phyloP scores from a whole-genome alignment of 2,113 vertebrate genomes.

The Ictidomys tridecemlineatus region DNA sequence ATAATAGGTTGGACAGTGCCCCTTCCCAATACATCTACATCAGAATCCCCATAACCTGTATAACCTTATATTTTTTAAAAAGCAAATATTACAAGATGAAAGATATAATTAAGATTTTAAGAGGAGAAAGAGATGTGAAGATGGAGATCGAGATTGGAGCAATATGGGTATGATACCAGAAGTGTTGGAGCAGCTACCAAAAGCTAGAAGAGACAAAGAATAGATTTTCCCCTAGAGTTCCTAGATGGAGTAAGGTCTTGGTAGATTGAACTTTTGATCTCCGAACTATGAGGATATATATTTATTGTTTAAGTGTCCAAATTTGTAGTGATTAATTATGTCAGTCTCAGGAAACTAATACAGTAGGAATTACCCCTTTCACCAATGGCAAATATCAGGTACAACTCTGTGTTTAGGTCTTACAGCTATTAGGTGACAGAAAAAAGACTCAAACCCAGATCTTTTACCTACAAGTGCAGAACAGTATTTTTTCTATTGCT shows the following conservation, averaged over 20 bases:
- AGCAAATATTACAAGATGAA: background rate
- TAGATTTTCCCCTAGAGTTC: background rate
- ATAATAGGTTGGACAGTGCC: background rate
- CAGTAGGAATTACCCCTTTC: background rate
- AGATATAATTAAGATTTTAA: background rate
- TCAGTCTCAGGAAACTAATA: background rate
- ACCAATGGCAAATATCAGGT: background rate
- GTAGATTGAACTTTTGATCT: background rate
- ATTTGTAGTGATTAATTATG: background rate
- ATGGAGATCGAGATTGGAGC: background rate
- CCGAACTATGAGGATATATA: background rate
- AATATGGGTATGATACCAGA: background rate
- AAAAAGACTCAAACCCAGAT: conserved; percentile 17
- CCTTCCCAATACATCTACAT: background rate
- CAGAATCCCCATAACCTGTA: background rate
- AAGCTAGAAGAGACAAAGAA: background rate
- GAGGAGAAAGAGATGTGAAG: background rate
- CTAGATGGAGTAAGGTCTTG: background rate
- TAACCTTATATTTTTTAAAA: background rate
- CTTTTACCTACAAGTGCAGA: background rate
- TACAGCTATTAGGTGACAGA: background rate
- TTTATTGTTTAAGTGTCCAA: background rate
- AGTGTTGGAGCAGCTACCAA: background rate
- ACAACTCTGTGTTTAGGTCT: background rate
- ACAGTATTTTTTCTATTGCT: background rate